phyloP scores from a whole-genome alignment of 2,113 vertebrate species.

The Toxostoma redivivum region DNA sequence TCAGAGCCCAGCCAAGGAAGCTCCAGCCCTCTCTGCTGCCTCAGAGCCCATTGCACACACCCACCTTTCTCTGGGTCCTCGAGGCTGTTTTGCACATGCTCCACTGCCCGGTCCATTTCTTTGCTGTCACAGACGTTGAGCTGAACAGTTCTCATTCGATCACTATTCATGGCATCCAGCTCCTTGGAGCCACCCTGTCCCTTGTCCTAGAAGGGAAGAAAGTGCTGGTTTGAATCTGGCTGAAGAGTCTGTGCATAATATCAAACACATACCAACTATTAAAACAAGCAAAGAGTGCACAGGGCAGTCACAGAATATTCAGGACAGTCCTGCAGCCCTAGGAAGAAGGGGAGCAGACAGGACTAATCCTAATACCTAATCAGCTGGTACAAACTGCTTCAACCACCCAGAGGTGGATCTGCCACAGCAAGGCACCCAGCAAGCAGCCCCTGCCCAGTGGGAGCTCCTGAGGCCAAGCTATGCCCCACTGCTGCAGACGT shows the following conservation, averaged over 20 bases:
- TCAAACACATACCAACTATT: not conserved
- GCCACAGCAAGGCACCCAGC: not conserved
- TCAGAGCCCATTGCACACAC: not conserved
- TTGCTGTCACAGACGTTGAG: constrained; percentile 75
- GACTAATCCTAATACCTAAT: not conserved
- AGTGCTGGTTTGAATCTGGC: not conserved
- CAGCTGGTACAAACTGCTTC: not conserved
- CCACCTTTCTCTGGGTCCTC: constrained; percentile 72
- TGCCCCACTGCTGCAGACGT: not conserved
- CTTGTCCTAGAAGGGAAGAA: constrained; percentile 64
- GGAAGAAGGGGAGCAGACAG: not conserved
- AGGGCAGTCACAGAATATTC: not conserved
- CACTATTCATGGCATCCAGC: constrained; percentile 74
- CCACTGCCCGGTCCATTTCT: constrained; percentile 67
- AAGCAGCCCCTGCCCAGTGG: not conserved
- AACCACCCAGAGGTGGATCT: not conserved
- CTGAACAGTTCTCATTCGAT: constrained; percentile 75
- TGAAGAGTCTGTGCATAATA: not conserved
- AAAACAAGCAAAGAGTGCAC: not conserved
- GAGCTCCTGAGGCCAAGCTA: not conserved
- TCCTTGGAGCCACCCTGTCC: constrained; percentile 71
- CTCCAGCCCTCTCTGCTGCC: not conserved
- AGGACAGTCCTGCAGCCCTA: not conserved
- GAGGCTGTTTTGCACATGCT: constrained; percentile 48
- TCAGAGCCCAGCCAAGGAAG: not conserved